A percentile compares a stretch with the other conserved stretches of the same genome.
phyloP scores from a whole-genome alignment of 2,113 vertebrate species.

The Mobula hypostoma region DNA sequence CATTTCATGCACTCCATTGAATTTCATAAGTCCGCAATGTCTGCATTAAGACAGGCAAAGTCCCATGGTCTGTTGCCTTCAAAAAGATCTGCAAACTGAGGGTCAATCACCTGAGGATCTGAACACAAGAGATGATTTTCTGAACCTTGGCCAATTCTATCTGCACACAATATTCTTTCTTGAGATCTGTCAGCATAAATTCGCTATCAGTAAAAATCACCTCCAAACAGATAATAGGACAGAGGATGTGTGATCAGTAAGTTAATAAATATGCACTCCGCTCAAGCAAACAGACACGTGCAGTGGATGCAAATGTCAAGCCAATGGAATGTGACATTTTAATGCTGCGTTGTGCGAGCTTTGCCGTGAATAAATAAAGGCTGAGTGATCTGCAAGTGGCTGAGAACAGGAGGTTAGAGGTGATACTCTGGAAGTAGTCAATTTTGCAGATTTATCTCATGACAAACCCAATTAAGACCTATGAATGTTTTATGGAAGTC shows the following conservation, averaged over 20 bases:
- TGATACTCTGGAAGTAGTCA: not conserved
- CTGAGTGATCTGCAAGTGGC: not conserved
- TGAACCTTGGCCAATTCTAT: not conserved
- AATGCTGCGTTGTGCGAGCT: no score
- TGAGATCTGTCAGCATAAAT: not conserved
- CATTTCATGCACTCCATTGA: not conserved
- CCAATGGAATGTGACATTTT: not conserved
- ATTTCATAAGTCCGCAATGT: not conserved
- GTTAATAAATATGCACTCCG: not conserved
- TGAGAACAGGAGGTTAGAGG: not conserved
- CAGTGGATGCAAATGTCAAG: not conserved
- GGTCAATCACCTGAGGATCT: no score
- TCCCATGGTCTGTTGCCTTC: not conserved
- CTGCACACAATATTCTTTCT: not conserved
- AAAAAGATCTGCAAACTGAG: no score
- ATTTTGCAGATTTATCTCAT: not conserved
- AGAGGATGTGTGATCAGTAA: not conserved
- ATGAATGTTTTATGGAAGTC: no score
- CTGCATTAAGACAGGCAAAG: not conserved
- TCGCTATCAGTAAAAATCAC: not conserved
- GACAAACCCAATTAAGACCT: not conserved
- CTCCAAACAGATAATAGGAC: not conserved
- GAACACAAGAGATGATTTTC: not conserved
- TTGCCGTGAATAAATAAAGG: not conserved
- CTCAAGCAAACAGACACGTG: not conserved